Evolutionary conservation across 2,888 invertebrate genomes (phyloP).

Genomic region (Cantharis flavilabris): DNA sequence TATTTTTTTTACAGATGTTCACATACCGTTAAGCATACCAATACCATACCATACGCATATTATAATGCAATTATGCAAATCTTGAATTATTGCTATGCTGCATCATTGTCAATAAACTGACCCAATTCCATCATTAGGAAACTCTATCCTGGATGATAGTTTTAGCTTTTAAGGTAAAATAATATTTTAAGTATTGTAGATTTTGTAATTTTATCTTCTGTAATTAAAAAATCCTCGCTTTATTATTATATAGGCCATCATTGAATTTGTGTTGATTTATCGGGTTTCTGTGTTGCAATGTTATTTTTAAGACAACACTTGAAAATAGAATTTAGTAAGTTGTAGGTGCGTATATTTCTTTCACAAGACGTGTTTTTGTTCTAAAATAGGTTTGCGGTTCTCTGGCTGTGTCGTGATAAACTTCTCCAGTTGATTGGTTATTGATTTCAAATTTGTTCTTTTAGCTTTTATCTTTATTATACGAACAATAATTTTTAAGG

Average conservation of each 20-base stretch:
- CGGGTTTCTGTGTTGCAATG: not conserved
- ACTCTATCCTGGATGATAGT: not conserved
- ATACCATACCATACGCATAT: no score
- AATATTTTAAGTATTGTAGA: not conserved
- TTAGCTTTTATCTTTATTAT: not conserved
- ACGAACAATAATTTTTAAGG: not conserved
- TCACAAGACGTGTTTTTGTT: not conserved
- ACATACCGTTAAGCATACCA: no score
- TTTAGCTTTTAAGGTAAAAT: not conserved
- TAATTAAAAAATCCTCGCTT: not conserved
- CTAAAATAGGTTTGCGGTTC: not conserved
- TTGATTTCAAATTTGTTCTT: not conserved
- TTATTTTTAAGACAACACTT: not conserved
- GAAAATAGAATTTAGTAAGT: not conserved
- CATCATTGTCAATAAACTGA: not conserved
- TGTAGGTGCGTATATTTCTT: not conserved
- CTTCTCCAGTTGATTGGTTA: slow-evolving; percentile 1
- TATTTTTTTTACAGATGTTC: no score
- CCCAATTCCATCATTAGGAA: not conserved
- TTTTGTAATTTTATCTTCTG: not conserved
- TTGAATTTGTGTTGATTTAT: not conserved
- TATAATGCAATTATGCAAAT: not conserved
- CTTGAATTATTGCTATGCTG: not conserved
- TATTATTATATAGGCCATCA: not conserved
- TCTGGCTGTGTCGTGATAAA: not conserved